phyloP scores from a whole-genome alignment of 64 coral and sea anemone genomes.

The Porites australiensis region DNA sequence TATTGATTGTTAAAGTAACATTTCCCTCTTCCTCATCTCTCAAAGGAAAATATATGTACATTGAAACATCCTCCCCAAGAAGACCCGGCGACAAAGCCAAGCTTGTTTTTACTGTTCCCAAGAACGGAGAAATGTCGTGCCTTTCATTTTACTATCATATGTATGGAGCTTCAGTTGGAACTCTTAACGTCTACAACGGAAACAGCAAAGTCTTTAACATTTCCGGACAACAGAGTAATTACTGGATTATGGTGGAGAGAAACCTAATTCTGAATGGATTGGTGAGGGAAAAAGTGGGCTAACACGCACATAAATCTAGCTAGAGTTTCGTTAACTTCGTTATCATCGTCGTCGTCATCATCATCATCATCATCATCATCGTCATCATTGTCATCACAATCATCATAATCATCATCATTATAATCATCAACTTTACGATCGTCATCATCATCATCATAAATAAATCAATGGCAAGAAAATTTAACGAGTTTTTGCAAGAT shows the following conservation, averaged over 20 bases:
- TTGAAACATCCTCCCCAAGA: not conserved
- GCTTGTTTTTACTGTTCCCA: not conserved
- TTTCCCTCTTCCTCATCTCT: no score
- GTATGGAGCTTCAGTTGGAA: constrained; percentile 24
- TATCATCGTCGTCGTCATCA: no score
- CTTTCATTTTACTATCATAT: constrained; percentile 57
- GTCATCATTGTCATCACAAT: no score
- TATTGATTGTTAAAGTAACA: no score
- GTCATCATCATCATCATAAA: no score
- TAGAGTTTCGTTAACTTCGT: no score
- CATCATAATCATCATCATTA: no score
- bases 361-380: no score
- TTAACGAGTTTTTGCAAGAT: no score
- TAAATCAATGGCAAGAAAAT: no score
- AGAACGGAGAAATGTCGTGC: not conserved
- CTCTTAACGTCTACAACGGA: constrained; percentile 21
- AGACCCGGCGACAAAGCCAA: not conserved
- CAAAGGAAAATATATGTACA: not conserved
- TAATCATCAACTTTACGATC: no score
- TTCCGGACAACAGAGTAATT: constrained; percentile 19
- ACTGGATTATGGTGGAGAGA: not conserved
- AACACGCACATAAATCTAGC: not conserved
- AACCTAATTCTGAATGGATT: not conserved
- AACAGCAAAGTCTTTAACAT: constrained; percentile 37
- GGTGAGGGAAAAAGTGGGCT: not conserved